These are phyloP conservation scores for Saccopteryx leptura DNA, from an alignment of 2,113 vertebrate genomes.

Conservation along the genomic window DNA sequence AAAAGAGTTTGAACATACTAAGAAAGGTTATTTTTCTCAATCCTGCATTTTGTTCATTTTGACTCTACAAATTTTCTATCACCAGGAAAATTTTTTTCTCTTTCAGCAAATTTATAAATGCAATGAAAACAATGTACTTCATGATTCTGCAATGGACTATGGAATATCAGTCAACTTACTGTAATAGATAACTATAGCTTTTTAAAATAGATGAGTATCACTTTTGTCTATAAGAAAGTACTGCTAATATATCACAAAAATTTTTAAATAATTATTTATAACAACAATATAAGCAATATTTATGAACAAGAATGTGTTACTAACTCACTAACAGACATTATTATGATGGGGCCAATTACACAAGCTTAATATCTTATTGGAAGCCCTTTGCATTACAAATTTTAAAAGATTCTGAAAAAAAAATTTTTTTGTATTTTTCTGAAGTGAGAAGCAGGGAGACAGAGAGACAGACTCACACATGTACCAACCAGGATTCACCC, in stretches of 20 bases:
- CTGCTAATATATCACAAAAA: constrained; percentile 52
- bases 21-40: neutral
- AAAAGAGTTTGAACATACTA: neutral
- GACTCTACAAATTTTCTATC: neutral
- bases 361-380: constrained; percentile 69
- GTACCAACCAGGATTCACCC: no score
- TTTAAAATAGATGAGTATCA: constrained; percentile 42
- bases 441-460: no score
- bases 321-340: constrained; percentile 55
- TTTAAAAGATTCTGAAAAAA: constrained; percentile 55
- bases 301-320: constrained; percentile 54
- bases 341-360: constrained; percentile 59
- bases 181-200: neutral
- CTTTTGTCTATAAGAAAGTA: constrained; percentile 17
- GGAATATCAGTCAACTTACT: neutral
- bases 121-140: constrained; percentile 32
- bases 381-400: constrained; percentile 60
- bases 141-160: neutral
- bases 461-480: no score
- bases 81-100: neutral
- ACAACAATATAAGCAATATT: constrained; percentile 49
- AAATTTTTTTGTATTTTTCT: no score
- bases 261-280: constrained; percentile 51
- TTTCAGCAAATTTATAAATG: constrained; percentile 29
- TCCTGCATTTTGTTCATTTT: neutral